phyloP scores from a whole-genome alignment of 2,797 vertebrate species.

The Danio jaintianensis region DNA sequence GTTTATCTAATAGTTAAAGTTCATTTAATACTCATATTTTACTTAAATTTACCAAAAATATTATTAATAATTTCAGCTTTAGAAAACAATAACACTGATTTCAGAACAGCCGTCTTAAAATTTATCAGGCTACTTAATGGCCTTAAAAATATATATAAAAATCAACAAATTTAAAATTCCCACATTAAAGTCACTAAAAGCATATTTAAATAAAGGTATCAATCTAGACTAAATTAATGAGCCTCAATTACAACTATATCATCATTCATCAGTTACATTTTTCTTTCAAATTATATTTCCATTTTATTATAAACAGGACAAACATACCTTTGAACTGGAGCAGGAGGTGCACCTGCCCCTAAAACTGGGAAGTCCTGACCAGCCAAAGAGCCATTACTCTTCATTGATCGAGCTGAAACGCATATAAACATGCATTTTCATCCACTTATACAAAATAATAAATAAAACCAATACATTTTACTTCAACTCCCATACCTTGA shows the following conservation, averaged over 20 bases:
- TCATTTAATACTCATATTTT: neutral
- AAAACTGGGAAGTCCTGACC: constrained; percentile 84
- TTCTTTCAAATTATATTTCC: too few relatives aligned
- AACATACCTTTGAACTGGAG: constrained; percentile 65
- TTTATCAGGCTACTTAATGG: too few relatives aligned
- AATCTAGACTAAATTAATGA: neutral
- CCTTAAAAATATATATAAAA: too few relatives aligned
- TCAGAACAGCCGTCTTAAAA: neutral
- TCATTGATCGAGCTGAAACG: constrained; percentile 74
- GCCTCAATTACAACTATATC: neutral
- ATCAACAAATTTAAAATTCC: too few relatives aligned
- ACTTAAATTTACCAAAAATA: neutral
- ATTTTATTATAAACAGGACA: neutral
- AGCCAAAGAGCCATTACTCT: constrained; percentile 72
- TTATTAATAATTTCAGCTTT: neutral
- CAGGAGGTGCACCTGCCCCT: constrained; percentile 70
- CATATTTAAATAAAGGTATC: neutral
- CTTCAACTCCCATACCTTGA: constrained; percentile 68
- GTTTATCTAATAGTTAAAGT: neutral
- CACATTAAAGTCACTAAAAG: neutral
- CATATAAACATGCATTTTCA: neutral
- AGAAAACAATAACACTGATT: neutral
- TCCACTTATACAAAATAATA: neutral
- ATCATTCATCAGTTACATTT: neutral
- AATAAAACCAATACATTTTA: neutral